phyloP scores from a whole-genome alignment of 2,888 invertebrate genomes.

The Trissoscelio sp. region DNA sequence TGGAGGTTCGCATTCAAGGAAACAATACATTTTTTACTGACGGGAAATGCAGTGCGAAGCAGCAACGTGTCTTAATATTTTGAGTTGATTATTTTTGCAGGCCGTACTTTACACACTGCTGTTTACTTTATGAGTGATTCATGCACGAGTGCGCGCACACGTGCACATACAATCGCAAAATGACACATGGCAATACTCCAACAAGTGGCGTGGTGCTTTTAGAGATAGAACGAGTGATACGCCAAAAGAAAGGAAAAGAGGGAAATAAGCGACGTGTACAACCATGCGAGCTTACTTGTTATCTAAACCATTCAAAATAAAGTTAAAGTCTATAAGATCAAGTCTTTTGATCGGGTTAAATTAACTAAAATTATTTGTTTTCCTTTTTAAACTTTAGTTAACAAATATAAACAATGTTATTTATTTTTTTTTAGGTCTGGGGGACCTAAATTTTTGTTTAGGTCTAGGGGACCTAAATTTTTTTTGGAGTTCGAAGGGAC shows the following conservation, averaged over 20 bases:
- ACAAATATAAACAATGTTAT: too few relatives aligned
- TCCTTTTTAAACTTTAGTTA: too few relatives aligned
- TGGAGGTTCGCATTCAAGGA: background rate
- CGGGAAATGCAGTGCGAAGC: constrained; percentile 40
- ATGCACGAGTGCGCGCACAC: constrained; percentile 63
- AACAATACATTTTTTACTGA: constrained; percentile 50
- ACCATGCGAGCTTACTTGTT: constrained; percentile 25
- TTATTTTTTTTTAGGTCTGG: too few relatives aligned
- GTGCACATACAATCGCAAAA: constrained; percentile 66
- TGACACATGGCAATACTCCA: constrained; percentile 79
- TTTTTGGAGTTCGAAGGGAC: too few relatives aligned
- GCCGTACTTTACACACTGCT: constrained; percentile 53
- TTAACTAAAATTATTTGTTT: too few relatives aligned
- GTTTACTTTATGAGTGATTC: constrained; percentile 65
- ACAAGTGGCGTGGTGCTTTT: constrained; percentile 77
- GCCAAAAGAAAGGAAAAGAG: constrained; percentile 51
- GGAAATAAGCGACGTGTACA: constrained; percentile 43
- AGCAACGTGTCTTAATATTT: constrained; percentile 56
- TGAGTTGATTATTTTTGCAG: constrained; percentile 62
- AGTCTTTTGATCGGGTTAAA: too few relatives aligned
- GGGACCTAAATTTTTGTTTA: too few relatives aligned
- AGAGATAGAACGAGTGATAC: constrained; percentile 52
- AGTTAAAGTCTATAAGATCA: background rate
- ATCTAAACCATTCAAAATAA: constrained; percentile 14
- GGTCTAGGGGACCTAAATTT: too few relatives aligned